phyloP scores from a whole-genome alignment of 2,113 vertebrate species.

The Struthidea cinerea region DNA sequence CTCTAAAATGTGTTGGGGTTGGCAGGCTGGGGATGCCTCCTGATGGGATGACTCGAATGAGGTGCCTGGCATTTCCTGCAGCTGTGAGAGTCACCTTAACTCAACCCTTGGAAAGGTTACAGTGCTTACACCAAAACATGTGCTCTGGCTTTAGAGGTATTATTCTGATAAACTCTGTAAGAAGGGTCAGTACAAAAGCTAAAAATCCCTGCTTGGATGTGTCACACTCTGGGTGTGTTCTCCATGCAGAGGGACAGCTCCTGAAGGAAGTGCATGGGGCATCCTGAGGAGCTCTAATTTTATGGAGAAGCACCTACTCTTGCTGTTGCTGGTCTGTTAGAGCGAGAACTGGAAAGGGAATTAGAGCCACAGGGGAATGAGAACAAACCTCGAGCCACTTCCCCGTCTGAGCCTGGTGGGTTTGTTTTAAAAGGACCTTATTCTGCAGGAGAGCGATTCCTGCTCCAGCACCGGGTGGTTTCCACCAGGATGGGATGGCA shows the following conservation, averaged over 20 bases:
- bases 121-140: background rate
- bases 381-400: background rate
- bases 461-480: background rate
- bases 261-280: background rate
- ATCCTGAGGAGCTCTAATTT: accelerated
- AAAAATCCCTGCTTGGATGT: background rate
- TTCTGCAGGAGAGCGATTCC: background rate
- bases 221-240: accelerated
- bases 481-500: background rate
- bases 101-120: background rate
- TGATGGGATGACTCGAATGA: accelerated
- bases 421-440: background rate
- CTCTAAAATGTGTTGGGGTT: background rate
- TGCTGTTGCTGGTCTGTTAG: background rate
- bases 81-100: background rate
- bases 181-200: background rate
- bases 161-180: background rate
- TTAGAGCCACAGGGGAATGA: background rate
- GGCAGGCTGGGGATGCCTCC: background rate
- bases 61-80: background rate
- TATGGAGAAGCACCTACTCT: accelerated
- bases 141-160: background rate
- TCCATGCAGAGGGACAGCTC: background rate
- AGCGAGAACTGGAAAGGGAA: background rate
- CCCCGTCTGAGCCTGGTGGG: background rate